Conservation (phyloP, 2,797 vertebrate species). For the Propithecus deckenii region DNA sequence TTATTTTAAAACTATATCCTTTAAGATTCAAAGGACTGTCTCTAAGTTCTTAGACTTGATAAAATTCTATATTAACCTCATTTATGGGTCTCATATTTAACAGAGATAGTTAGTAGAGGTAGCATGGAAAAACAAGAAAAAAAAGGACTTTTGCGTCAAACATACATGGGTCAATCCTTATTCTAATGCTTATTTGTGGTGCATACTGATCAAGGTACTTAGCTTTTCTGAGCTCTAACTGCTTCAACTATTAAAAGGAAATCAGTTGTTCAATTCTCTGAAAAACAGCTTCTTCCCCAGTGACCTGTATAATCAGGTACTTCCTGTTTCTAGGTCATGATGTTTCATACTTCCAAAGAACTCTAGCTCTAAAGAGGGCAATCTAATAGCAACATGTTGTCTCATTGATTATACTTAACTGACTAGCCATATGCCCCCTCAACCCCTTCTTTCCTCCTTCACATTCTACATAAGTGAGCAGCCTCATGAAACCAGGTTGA, state of each 20-base stretch:
- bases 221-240: neutral
- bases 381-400: neutral
- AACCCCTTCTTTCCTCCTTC: neutral
- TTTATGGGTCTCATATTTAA: conserved; percentile 32
- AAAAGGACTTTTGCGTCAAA: neutral
- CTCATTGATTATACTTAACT: neutral
- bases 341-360: neutral
- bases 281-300: neutral
- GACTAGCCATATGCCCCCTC: neutral
- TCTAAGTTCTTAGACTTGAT: conserved; percentile 45
- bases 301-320: neutral
- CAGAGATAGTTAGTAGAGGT: neutral
- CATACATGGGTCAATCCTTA: neutral
- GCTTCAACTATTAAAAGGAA: conserved; percentile 26
- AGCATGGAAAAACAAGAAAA: neutral
- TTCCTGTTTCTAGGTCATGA: neutral
- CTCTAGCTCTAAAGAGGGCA: neutral
- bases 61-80: conserved; percentile 22
- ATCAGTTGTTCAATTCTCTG: neutral
- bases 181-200: conserved; percentile 6
- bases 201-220: neutral
- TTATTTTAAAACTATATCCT: conserved; percentile 49
- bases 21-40: conserved; percentile 19
- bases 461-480: neutral
- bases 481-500: neutral